Evolutionary conservation across 2,113 vertebrate genomes (phyloP), one percentile per base, ranked within the genome.

Genomic region (Telmatochromis sp.): DNA sequence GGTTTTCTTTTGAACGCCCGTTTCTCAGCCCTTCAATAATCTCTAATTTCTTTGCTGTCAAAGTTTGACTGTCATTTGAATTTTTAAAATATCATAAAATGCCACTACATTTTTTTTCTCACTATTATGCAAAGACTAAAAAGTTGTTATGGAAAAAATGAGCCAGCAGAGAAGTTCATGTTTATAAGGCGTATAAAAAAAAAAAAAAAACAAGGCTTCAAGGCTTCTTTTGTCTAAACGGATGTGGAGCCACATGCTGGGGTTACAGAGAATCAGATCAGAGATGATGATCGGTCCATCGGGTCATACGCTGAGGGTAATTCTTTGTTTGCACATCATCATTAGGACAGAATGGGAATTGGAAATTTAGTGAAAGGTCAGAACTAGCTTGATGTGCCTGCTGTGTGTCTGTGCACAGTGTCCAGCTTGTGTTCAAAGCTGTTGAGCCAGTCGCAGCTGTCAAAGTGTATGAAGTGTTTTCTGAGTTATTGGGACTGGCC

Each of bases 261-360:
- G 68, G 82, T 75, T 82, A 89, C 51, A 51, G 81, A 83, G 65
- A 42, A 92, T 87, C n/a, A 53, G 75, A 84, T 83, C 83, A 40
- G 9, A 40, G 75, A 31, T 63, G 53, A 47, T 33, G 60, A 86
- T 54, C 28, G 9, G 35, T 81, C 80, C 57, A 65, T 89, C 40
- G 58, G 68, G 23, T 83, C 21, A 28, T 45, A 53, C 6, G 4
- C 40, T 53, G 87, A 51, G 31, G 51, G 26, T 80, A 79, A 84
- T 57, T 60, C 33, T 82, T 55, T 17, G 3, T 90, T 87, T 80
- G 68, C 80, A 86, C 80, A 87, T 92, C 40, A 33, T 87, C 47
- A 91, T 91, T 91, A 87, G 40, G 33, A 37, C 31, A 33, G 75
- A 65, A 31, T 5, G 26, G 5, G 33, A 85, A 84, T 26, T 47